These are phyloP conservation scores for Maniola hyperantus DNA, from an alignment of 2,888 invertebrate genomes.

Conservation along the genomic window DNA sequence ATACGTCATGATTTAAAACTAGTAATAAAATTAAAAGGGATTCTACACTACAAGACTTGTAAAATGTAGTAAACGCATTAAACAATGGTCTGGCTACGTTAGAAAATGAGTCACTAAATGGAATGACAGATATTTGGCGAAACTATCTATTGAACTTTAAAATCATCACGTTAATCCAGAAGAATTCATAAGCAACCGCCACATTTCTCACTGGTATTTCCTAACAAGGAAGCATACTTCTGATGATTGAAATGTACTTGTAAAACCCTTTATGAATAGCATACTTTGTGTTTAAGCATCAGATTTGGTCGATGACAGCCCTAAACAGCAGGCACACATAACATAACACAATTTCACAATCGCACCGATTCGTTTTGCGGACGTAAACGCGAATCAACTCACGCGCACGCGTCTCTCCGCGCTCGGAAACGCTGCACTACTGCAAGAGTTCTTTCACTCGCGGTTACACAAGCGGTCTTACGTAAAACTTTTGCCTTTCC, in stretches of 20 bases:
- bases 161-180: background rate
- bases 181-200: background rate
- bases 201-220: background rate
- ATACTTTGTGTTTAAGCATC: background rate
- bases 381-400: slow-evolving; percentile 24
- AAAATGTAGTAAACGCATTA: background rate
- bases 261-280: background rate
- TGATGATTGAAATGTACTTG: background rate
- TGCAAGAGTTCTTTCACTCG: slow-evolving; percentile 69
- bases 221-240: background rate
- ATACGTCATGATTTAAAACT: background rate
- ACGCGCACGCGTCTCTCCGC: slow-evolving; percentile 52
- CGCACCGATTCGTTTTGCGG: slow-evolving; percentile 21
- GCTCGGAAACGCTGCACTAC: slow-evolving; percentile 61
- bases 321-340: slow-evolving; percentile 5
- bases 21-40: too few species aligned
- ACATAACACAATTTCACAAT: slow-evolving; percentile 29
- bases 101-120: too few species aligned
- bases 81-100: too few species aligned
- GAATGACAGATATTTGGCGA: too few species aligned
- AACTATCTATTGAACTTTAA: background rate
- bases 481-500: slow-evolving; percentile 74
- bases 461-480: slow-evolving; percentile 69
- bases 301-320: background rate
- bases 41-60: background rate